Base-by-base conservation (phyloP, 2,113 vertebrate species). In the Budorcas taxicolor region DNA sequence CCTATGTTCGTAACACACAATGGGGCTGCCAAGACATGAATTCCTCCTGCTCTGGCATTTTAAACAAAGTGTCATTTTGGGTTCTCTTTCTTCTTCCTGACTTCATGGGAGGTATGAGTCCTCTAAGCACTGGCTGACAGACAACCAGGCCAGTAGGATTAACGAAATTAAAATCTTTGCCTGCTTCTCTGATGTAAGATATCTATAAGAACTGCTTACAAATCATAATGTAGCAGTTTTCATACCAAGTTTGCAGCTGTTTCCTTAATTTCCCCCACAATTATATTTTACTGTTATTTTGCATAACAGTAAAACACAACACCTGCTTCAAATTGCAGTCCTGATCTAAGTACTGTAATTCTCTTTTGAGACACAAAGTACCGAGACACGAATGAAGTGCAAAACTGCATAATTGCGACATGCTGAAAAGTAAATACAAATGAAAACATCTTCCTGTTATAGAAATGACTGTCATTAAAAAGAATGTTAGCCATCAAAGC, bases 221-320 rank as follows among this genome's bases (percentile, higher is more conserved):
- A 97, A 98, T 97, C 97, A 78, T 80, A 98, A 98, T 58, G 90
- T 60, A 96, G 97, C 25, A 86, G 98, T 98, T 98, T 94, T 96
- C 98, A 92, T 87, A 98, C 97, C 97, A 98, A 98, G 97, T 99
- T 98, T 98, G 99, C 99, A 99, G 99, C 99, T 99, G 99, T 99
- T 98, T 99, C 98, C 98, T 98, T 98, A 98, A 99, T 99, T 98
- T 99, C 98, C 97, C 96, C 90, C 89, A 98, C 98, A 98, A 99
- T 99, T 99, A 98, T 98, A 98, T 99, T 99, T 99, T 98, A 98
- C 98, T 98, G 98, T 99, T 99, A 98, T 98, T 99, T 98, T 99
- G 98, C 98, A 98, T 99, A 98, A 99, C 98, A 99, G 98, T 99
- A 98, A 99, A 99, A 98, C 98, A 98, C 98, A 99, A 99, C 99